A percentile compares a stretch with the other conserved stretches of the same genome.
phyloP scores from a whole-genome alignment of 2,888 invertebrate species.

The Epinotia bilunana region DNA sequence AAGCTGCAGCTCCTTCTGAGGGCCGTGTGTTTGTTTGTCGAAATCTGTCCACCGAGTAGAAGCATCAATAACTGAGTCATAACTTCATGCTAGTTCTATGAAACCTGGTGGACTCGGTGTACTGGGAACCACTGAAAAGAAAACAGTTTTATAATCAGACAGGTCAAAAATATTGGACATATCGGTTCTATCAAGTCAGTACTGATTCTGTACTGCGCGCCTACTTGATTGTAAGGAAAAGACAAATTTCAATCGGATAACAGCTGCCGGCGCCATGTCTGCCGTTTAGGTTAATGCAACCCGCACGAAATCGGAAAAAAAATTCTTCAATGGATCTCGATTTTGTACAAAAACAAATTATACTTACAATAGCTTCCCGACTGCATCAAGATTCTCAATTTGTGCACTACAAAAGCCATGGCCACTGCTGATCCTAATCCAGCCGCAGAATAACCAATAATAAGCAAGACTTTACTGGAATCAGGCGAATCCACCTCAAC shows the following conservation, averaged over 20 bases:
- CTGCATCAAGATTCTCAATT: slow-evolving; percentile 9
- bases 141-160: not conserved
- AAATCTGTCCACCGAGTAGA: not conserved
- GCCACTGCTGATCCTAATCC: not conserved
- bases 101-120: slow-evolving; percentile 5
- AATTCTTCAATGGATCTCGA: too few species aligned
- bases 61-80: not conserved
- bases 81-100: slow-evolving; percentile 6
- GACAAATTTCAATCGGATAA: too few species aligned
- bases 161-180: too few species aligned
- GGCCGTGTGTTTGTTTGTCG: not conserved
- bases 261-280: too few species aligned
- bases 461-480: not conserved
- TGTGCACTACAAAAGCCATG: slow-evolving; percentile 2
- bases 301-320: too few species aligned
- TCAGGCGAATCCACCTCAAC: not conserved
- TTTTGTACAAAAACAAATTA: not conserved
- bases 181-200: too few species aligned
- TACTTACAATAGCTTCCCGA: slow-evolving; percentile 35
- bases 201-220: too few species aligned
- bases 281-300: too few species aligned
- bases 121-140: slow-evolving; percentile 26
- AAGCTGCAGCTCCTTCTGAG: too few species aligned
- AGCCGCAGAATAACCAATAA: slow-evolving; percentile 15
- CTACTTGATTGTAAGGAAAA: too few species aligned